These are phyloP conservation scores for Zaprionus lachaisei DNA, from an alignment of 1,140 invertebrate species.

Conservation along the genomic window DNA sequence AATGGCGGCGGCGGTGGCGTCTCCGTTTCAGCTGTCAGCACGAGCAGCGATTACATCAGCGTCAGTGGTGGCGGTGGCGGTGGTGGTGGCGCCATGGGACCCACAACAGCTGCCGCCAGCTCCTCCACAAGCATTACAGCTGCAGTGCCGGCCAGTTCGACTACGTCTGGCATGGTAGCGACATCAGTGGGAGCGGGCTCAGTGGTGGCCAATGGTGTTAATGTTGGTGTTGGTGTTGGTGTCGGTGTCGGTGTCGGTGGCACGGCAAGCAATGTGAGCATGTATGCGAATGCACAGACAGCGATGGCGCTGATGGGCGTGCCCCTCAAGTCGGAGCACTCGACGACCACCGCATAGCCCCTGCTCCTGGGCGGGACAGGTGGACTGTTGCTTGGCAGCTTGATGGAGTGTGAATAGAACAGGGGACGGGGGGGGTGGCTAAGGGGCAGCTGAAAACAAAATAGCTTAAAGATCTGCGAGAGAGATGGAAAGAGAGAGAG, in stretches of 20 bases:
- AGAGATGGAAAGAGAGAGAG: neutral
- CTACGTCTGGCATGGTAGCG: constrained; percentile 25
- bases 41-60: constrained; percentile 69
- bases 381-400: constrained; percentile 50
- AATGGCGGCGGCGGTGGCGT: neutral
- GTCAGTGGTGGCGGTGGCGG: constrained; percentile 36
- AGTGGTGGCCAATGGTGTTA: constrained; percentile 42
- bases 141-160: constrained; percentile 61
- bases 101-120: constrained; percentile 58
- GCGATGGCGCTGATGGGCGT: constrained; percentile 77
- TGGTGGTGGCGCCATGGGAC: constrained; percentile 50
- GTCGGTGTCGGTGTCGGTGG: no score
- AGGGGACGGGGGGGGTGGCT: neutral
- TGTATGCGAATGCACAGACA: constrained; percentile 71
- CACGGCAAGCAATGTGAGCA: constrained; percentile 46
- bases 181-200: neutral
- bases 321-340: constrained; percentile 72
- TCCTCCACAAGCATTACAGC: constrained; percentile 64
- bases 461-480: constrained; percentile 25
- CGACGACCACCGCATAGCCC: constrained; percentile 78
- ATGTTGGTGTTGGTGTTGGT: neutral
- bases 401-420: constrained; percentile 44
- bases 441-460: constrained; percentile 25
- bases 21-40: constrained; percentile 59
- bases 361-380: constrained; percentile 16